Percentiles rank a stretch among this genome's conserved stretches.
phyloP scores from a whole-genome alignment of 1,140 invertebrate genomes.

The Pogonomyrmex californicus region DNA sequence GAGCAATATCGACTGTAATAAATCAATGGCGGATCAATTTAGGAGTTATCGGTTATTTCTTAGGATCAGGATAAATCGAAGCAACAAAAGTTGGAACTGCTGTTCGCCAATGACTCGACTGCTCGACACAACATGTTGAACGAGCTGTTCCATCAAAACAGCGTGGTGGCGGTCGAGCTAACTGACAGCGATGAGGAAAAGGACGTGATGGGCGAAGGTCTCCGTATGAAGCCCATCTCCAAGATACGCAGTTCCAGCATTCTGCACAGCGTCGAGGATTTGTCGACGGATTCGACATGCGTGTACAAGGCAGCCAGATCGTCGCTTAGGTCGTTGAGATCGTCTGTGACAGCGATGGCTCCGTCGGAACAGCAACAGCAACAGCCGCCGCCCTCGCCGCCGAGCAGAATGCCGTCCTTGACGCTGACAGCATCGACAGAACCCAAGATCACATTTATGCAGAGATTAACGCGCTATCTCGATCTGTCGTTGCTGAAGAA shows the following conservation, averaged over 20 bases:
- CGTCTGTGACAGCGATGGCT: conserved; percentile 80
- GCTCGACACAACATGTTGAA: conserved; percentile 87
- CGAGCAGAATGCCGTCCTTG: conserved; percentile 56
- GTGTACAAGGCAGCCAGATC: conserved; percentile 90
- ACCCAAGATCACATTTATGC: conserved; percentile 75
- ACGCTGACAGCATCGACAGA: conserved; percentile 23
- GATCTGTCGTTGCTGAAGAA: conserved; percentile 90
- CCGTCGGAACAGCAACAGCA: conserved; percentile 75
- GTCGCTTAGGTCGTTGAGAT: conserved; percentile 81
- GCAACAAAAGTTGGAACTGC: conserved; percentile 87
- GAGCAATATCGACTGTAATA: not conserved
- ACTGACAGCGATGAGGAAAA: conserved; percentile 88
- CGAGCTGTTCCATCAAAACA: conserved; percentile 88
- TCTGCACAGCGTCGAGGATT: conserved; percentile 91
- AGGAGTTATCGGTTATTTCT: conserved; percentile 10
- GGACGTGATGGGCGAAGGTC: conserved; percentile 88
- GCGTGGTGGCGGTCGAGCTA: conserved; percentile 80
- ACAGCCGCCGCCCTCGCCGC: conserved; percentile 41
- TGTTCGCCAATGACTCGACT: conserved; percentile 87
- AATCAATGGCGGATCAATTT: not conserved
- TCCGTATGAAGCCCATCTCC: conserved; percentile 87
- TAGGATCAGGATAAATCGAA: conserved; percentile 79
- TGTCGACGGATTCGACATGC: conserved; percentile 92
- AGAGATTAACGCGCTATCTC: conserved; percentile 88
- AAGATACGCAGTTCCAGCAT: conserved; percentile 90